Evolutionary conservation across 2,113 vertebrate species (phyloP), one percentile per base, ranked within the genome.

Genomic region (Neolamprologus sp.): DNA sequence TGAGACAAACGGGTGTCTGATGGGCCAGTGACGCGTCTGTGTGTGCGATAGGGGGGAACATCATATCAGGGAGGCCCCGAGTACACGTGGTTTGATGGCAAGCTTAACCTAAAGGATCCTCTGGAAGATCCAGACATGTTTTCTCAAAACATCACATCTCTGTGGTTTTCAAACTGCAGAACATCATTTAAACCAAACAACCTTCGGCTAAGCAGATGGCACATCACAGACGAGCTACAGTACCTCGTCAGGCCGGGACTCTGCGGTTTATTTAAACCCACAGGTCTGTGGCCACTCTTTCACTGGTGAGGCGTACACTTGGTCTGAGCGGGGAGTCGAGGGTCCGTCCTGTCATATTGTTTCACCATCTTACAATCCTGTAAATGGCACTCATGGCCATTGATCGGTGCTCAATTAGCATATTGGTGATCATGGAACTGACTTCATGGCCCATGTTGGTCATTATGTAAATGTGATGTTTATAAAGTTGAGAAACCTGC

Each of bases 211-310:
- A 35, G 0, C 30, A n/a, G 58, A 63, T 63, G 58, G 30, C 30
- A 0, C 30, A n/a, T 2, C 17, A 7, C 60, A 65, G 30, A 35
- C 6, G 2, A 63, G 30, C 58, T 63, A n/a, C 58, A 7, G 0
- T 11, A 0, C 9, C 60, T 65, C 3, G 30, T 35, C 30, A 35
- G 3, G 60, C 58, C 0, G 6, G 58, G 58, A 65, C 60, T 65
- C 60, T 2, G 60, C 0, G 0, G 9, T 35, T 0, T n/a, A 7
- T 63, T 65, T 35, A 35, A 2, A n/a, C 60, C 60, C 30, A 65
- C 60, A n/a, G 30, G 58, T 0, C 57, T 0, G 26, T 60, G 0
- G 54, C 23, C 0, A 5, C 23, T 26, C 23, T 26, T 57, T 28
- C 55, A 16, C 13, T 30, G 57, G 2, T 65, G 30, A 65, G 30